These are phyloP conservation scores for Channallabes apus DNA, from an alignment of 2,797 vertebrate species.

Conservation along the genomic window DNA sequence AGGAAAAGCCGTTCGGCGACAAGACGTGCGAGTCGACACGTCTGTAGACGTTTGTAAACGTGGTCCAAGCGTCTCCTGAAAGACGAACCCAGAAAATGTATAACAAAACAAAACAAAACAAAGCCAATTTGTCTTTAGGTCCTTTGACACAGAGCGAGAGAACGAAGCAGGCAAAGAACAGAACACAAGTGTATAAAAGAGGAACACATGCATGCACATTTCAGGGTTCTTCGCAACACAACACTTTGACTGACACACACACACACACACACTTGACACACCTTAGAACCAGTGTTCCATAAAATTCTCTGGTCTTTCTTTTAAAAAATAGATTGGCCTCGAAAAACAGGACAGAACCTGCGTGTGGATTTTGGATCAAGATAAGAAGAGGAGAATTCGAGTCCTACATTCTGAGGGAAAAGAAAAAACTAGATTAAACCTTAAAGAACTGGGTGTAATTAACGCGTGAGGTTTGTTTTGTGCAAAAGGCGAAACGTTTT, in stretches of 20 bases:
- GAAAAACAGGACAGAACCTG: neutral
- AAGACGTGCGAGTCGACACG: neutral
- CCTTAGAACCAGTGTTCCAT: neutral
- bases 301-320: neutral
- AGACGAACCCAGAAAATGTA: constrained; percentile 44
- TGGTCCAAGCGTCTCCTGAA: constrained; percentile 71
- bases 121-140: constrained; percentile 62
- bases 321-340: neutral
- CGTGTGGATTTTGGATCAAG: neutral
- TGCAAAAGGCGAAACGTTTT: neutral
- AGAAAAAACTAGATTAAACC: too few relatives aligned
- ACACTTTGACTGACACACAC: constrained; percentile 44
- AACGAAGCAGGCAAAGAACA: constrained; percentile 73
- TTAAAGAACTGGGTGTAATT: neutral
- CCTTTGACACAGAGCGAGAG: constrained; percentile 44
- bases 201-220: constrained; percentile 69
- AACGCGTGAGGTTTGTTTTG: neutral
- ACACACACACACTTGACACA: neutral
- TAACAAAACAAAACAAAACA: constrained; percentile 18
- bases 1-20: neutral
- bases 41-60: constrained; percentile 73
- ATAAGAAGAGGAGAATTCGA: too few relatives aligned
- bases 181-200: constrained; percentile 72
- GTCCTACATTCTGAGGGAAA: neutral
- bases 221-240: constrained; percentile 48